Evolutionary conservation across 1,140 invertebrate species (phyloP), one percentile per base, ranked within the genome.

Genomic region (Achatina immaculata): DNA sequence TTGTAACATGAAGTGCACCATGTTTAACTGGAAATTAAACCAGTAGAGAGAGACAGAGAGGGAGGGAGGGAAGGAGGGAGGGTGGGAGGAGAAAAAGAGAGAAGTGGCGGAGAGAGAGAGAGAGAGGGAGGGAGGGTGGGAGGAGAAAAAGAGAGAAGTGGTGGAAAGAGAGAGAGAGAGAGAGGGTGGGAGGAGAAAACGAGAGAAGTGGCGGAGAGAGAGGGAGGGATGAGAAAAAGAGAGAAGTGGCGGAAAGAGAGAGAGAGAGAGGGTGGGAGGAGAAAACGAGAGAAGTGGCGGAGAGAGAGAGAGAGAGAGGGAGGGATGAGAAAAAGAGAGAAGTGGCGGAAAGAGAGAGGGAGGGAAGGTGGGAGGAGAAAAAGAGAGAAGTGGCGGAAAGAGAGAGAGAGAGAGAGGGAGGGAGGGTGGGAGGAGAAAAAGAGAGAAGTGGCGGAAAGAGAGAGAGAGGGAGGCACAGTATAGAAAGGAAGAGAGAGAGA

Each of bases 21-120:
- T n/a, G n/a, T n/a, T n/a, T n/a, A n/a, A n/a, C n/a, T n/a, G n/a
- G n/a, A n/a, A n/a, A n/a, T n/a, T n/a, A n/a, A n/a, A n/a, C n/a
- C n/a, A n/a, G 69, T 14, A 78, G n/a, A 51, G 14, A 42, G 31
- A 62, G 65, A n/a, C 31, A 66, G 40, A 58, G 74, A 4, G 48
- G 34, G 74, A 58, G 31, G 28, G 48, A 58, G 74, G 34, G 51
- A 58, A 28, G 34, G 1, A 31, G 51, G 28, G 74, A 7, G 51
- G 36, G 55, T 14, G 51, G 14, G 74, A 31, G 74, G 34, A 11
- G 14, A 38, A 48, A 19, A 48, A 19, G 45, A 48, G 45, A 48
- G 19, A 19, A 19, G 19, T 7, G 45, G 19, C 7, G 24, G 51
- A n/a, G 55, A 6, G 4, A 34, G 34, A 36, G 74, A 7, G 38